These are phyloP conservation scores for Alosa alosa DNA, from an alignment of 2,113 vertebrate species.

Conservation along the genomic window DNA sequence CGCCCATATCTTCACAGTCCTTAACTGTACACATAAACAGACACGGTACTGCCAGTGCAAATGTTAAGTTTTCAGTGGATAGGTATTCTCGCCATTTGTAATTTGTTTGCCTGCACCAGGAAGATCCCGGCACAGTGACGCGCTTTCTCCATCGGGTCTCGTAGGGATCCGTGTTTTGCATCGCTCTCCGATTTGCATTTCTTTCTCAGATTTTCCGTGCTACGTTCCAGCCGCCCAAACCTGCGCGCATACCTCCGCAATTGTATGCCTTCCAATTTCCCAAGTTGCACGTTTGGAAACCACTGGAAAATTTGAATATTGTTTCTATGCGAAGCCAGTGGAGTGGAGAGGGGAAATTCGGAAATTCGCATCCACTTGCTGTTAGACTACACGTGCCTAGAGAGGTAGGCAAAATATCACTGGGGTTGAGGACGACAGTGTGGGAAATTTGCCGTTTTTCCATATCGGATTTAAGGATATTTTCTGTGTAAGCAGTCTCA, in stretches of 20 bases:
- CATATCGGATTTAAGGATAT: background rate
- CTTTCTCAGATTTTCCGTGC: constrained; percentile 66
- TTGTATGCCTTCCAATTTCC: constrained; percentile 53
- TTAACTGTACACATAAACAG: background rate
- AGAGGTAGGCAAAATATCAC: constrained; percentile 55
- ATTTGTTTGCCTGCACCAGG: constrained; percentile 14
- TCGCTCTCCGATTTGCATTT: constrained; percentile 70
- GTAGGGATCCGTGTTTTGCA: constrained; percentile 69
- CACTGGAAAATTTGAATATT: constrained; percentile 54
- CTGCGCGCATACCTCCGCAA: constrained; percentile 53
- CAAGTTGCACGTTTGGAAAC: constrained; percentile 48
- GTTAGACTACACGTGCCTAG: constrained; percentile 60
- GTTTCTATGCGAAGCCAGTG: constrained; percentile 32
- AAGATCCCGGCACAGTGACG: constrained; percentile 40
- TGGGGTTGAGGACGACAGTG: background rate
- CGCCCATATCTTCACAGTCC: background rate
- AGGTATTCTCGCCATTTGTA: constrained; percentile 12
- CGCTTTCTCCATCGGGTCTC: constrained; percentile 53
- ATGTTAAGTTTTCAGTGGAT: background rate
- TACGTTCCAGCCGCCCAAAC: constrained; percentile 58
- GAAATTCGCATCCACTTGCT: constrained; percentile 48
- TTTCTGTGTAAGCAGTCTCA: background rate
- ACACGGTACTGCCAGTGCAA: background rate
- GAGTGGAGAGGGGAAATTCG: background rate
- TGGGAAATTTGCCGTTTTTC: background rate